Evolutionary conservation across 2,113 vertebrate species (phyloP).

Genomic region (Parotia lawesii): DNA sequence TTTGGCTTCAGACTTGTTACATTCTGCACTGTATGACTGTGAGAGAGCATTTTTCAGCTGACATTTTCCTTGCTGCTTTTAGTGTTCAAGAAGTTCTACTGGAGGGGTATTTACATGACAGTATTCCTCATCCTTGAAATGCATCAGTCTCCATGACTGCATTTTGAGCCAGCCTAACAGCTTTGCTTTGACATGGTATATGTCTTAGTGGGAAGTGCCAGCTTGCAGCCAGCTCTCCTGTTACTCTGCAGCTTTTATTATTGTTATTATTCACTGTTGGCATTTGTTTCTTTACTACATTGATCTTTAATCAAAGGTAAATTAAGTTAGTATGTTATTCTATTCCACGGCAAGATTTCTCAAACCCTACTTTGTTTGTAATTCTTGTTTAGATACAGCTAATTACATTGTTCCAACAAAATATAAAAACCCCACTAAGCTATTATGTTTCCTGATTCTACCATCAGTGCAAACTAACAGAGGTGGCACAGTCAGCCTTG

Average conservation of each 20-base stretch:
- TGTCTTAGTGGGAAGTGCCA: background rate
- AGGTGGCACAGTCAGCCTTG: background rate
- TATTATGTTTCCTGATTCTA: background rate
- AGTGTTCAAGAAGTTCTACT: background rate
- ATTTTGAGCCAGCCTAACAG: background rate
- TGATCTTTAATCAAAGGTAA: background rate
- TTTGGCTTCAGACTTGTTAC: background rate
- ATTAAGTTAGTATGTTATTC: background rate
- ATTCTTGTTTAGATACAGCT: background rate
- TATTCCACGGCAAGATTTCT: background rate
- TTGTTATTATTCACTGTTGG: background rate
- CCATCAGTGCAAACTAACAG: background rate
- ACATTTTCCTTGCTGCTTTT: background rate
- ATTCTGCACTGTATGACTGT: background rate
- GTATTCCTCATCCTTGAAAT: background rate
- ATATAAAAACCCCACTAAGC: background rate
- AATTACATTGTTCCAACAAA: background rate
- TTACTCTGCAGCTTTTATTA: background rate
- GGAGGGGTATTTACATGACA: background rate
- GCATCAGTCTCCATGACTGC: background rate
- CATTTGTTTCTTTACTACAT: background rate
- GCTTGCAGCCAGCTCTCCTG: background rate
- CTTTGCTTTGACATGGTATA: background rate
- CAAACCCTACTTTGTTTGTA: background rate
- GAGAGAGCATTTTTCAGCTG: background rate